Conservation (phyloP, 2,797 vertebrate species). For the Danio choprae region DNA sequence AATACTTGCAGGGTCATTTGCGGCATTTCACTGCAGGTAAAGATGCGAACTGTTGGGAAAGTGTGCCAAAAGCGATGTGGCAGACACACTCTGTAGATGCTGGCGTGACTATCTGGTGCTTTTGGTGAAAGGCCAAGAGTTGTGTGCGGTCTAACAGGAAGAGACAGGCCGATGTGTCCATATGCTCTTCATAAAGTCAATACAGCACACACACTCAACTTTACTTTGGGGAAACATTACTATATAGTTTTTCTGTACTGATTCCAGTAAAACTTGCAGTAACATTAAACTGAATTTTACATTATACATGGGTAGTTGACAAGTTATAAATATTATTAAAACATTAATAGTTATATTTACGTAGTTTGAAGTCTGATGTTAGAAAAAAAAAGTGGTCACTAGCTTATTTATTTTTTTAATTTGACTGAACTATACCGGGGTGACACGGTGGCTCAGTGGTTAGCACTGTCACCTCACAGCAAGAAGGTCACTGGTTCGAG, state of each 20-base stretch:
- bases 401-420: no score
- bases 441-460: no score
- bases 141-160: constrained; percentile 22
- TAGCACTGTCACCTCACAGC: no score
- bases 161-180: constrained; percentile 7
- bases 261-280: neutral
- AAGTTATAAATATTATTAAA: no score
- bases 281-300: neutral
- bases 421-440: no score
- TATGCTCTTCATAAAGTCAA: constrained; percentile 19
- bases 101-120: constrained; percentile 23
- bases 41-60: constrained; percentile 1
- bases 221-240: neutral
- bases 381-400: no score
- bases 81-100: constrained; percentile 28
- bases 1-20: neutral
- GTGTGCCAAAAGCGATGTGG: neutral
- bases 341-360: no score
- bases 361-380: no score
- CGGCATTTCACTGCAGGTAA: constrained; percentile 1
- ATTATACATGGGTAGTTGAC: no score
- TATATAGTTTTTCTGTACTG: neutral
- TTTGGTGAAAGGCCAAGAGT: constrained; percentile 34
- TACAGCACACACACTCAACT: constrained; percentile 2
- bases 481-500: no score